phyloP scores from a whole-genome alignment of 2,888 invertebrate genomes.

The Gortyna flavago region DNA sequence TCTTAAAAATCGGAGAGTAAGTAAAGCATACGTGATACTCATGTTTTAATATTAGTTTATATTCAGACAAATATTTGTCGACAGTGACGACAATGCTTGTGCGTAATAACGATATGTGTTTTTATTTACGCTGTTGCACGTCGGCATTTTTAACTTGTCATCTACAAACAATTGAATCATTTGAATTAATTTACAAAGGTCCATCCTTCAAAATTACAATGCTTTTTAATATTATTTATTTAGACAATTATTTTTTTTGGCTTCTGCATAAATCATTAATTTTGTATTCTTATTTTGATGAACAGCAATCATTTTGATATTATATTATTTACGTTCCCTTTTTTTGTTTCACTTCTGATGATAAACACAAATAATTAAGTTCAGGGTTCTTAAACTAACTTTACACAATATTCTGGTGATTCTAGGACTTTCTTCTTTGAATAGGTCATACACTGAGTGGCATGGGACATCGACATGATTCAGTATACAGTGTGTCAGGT shows the following conservation, averaged over 20 bases:
- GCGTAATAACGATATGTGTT: not conserved
- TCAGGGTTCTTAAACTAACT: no score
- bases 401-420: no score
- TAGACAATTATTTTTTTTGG: not conserved
- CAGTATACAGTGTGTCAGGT: no score
- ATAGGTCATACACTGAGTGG: no score
- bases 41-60: slow-evolving; percentile 28
- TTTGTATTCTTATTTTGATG: not conserved
- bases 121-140: slow-evolving; percentile 18
- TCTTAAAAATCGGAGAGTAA: slow-evolving; percentile 6
- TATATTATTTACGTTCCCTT: no score
- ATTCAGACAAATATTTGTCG: slow-evolving; percentile 17
- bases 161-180: slow-evolving; percentile 22
- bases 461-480: no score
- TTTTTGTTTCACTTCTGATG: not conserved
- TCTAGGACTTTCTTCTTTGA: no score
- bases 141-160: slow-evolving; percentile 10
- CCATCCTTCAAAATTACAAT: not conserved
- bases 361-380: not conserved
- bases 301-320: no score
- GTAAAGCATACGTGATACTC: slow-evolving; percentile 47
- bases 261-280: not conserved
- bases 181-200: not conserved
- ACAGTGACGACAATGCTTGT: slow-evolving; percentile 16
- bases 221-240: not conserved